Evolutionary conservation across 35 echinoderm and acorn worm genomes (phyloP), one percentile per base, ranked within the genome.

Genomic region (Lytechinus pictus): DNA sequence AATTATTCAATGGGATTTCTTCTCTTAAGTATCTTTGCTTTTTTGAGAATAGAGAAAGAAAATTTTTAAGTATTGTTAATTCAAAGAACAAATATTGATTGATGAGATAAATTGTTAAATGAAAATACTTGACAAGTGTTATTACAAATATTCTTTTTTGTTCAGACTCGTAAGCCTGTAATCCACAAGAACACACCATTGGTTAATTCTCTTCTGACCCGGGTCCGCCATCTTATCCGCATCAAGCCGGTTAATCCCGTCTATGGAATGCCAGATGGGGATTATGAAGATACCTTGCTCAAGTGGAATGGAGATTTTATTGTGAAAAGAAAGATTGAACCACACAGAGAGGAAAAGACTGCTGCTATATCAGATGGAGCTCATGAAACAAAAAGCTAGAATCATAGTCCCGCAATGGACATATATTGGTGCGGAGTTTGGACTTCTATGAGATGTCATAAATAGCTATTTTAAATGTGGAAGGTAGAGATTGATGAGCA

Each of bases 231-330:
- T 54, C 96, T 99, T 71, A 66, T 99, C 8, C 95, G 97, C 10
- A 95, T 99, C 19, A 97, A 96, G 57, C 98, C 98, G 5, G 71
- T 99, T n/a, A 89, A 88, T 28, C 87, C 97, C 1, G 95, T 96
- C 27, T 94, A 99, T 44, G 98, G 98, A 7, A 86, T 99, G 21
- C 98, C 98, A 0, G 87, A 99, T 72, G 97, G 97, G 24, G 98
- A 99, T 54, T 98, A 97, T 91, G 97, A 98, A 52, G 95, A 97
- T 16, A 98, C 97, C 9, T 91, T 97, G 21, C 91, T 99, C 72
- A 98, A 97, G 86, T 97, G 96, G 95, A 97, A 97, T 79, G 98
- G 98, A 53, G 97, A 99, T 88, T 96, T 99, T 14, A 95, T 98
- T 55, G 95, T 97, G 29, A 97, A 94, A 27, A 94, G 91, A 54